phyloP scores from a whole-genome alignment of 2,113 vertebrate species.

The Ptyas mucosa region DNA sequence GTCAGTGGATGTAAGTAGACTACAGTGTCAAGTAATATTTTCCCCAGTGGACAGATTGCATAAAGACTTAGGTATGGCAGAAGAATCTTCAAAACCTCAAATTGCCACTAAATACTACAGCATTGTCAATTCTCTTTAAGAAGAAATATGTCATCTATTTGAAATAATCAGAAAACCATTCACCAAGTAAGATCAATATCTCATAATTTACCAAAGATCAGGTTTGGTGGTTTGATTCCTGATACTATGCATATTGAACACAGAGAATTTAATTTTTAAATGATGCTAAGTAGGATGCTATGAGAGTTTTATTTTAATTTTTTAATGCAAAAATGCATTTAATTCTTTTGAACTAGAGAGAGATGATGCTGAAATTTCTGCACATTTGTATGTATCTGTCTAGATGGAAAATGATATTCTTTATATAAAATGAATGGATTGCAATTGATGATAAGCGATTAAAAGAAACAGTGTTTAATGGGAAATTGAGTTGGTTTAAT shows the following conservation, averaged over 20 bases:
- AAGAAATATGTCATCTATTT: background rate
- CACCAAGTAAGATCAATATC: background rate
- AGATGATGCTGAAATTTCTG: background rate
- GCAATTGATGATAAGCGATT: background rate
- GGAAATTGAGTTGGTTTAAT: background rate
- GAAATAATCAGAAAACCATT: background rate
- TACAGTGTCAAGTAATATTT: background rate
- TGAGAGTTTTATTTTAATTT: background rate
- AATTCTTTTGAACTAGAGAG: background rate
- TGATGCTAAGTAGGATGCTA: background rate
- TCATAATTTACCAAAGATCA: background rate
- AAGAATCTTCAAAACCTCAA: background rate
- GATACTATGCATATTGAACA: background rate
- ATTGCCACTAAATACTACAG: background rate
- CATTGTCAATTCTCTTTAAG: background rate
- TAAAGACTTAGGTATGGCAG: background rate
- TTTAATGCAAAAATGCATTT: background rate
- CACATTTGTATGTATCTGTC: background rate
- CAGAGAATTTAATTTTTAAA: background rate
- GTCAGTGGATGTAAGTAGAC: background rate
- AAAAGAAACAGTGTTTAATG: background rate
- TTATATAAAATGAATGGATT: background rate
- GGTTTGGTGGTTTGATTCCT: background rate
- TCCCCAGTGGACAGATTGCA: background rate
- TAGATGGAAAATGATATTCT: background rate